Conservation (phyloP, 2,113 vertebrate species). For the Lucifuga dentata region DNA sequence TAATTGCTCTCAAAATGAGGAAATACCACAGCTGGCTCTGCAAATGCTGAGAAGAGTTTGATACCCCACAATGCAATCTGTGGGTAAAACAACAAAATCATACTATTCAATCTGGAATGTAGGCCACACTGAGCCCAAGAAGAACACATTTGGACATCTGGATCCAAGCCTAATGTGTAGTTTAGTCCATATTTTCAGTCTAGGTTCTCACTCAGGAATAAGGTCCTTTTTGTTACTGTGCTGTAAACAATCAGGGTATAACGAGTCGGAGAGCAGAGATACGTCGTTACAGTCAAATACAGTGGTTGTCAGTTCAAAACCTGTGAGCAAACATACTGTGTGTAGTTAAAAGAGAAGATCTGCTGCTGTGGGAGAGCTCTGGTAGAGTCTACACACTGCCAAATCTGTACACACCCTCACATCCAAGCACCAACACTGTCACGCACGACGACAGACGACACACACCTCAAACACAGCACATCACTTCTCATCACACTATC, state of each 20-base stretch:
- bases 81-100: slow-evolving; percentile 7
- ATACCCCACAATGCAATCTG: slow-evolving; percentile 26
- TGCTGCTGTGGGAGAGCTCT: slow-evolving; percentile 15
- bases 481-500: slow-evolving; percentile 69
- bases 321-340: slow-evolving; percentile 30
- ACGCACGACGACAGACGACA: slow-evolving; percentile 52
- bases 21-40: slow-evolving; percentile 33
- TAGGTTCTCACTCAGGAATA: slow-evolving; percentile 17
- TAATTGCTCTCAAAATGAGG: slow-evolving; percentile 21
- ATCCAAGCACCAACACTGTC: slow-evolving; percentile 47
- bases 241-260: neutral
- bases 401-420: slow-evolving; percentile 49
- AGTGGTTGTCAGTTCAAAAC: slow-evolving; percentile 24
- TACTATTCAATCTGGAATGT: slow-evolving; percentile 39
- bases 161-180: slow-evolving; percentile 2
- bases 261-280: slow-evolving; percentile 11
- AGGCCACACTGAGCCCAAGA: slow-evolving; percentile 12
- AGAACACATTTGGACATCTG: neutral
- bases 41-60: slow-evolving; percentile 11
- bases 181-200: slow-evolving; percentile 19
- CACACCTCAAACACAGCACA: slow-evolving; percentile 72
- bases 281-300: slow-evolving; percentile 32
- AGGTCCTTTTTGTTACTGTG: slow-evolving; percentile 6
- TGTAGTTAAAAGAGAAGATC: slow-evolving; percentile 2
- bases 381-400: slow-evolving; percentile 16